Evolutionary conservation across 30 jellyfish, hydroid and myxozoan genomes (phyloP).

Genomic region (Turritopsis dohrnii): DNA sequence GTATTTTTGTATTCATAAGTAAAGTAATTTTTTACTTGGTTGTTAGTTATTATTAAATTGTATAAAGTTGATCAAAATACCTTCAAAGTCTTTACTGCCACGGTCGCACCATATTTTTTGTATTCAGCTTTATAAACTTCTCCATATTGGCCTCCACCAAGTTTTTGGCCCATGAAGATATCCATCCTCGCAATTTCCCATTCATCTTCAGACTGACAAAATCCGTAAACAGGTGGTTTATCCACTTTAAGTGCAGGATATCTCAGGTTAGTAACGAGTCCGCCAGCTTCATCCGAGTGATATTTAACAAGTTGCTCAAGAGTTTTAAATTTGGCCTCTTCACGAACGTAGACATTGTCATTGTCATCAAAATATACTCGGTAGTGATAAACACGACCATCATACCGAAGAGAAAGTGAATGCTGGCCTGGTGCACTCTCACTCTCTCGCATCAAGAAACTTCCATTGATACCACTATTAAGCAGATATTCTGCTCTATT

Average conservation of each 20-base stretch:
- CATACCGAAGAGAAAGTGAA: slow-evolving; percentile 86
- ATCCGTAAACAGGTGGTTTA: slow-evolving; percentile 76
- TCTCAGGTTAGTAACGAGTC: slow-evolving; percentile 73
- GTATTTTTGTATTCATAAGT: too few species aligned
- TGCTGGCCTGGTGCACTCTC: slow-evolving; percentile 94
- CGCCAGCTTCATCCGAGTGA: slow-evolving; percentile 89
- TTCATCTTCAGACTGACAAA: slow-evolving; percentile 79
- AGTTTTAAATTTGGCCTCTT: slow-evolving; percentile 68
- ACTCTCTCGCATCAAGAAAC: slow-evolving; percentile 86
- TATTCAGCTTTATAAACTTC: slow-evolving; percentile 93
- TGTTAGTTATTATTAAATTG: too few species aligned
- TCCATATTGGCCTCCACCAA: slow-evolving; percentile 97
- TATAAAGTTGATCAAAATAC: too few species aligned
- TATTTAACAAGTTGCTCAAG: slow-evolving; percentile 66
- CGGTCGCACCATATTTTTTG: slow-evolving; percentile 73
- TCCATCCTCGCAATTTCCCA: slow-evolving; percentile 94
- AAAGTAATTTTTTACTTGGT: too few species aligned
- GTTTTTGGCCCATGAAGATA: slow-evolving; percentile 82
- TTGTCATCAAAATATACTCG: slow-evolving; percentile 77
- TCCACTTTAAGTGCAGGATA: slow-evolving; percentile 91
- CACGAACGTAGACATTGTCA: slow-evolving; percentile 76
- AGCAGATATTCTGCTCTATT: slow-evolving; percentile 88
- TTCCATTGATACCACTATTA: slow-evolving; percentile 93
- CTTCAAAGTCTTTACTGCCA: slow-evolving; percentile 92
- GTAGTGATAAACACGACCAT: slow-evolving; percentile 89